Evolutionary conservation across 2,797 vertebrate species (phyloP), one percentile per base, ranked within the genome.

Genomic region (Notolepis coatsorum): DNA sequence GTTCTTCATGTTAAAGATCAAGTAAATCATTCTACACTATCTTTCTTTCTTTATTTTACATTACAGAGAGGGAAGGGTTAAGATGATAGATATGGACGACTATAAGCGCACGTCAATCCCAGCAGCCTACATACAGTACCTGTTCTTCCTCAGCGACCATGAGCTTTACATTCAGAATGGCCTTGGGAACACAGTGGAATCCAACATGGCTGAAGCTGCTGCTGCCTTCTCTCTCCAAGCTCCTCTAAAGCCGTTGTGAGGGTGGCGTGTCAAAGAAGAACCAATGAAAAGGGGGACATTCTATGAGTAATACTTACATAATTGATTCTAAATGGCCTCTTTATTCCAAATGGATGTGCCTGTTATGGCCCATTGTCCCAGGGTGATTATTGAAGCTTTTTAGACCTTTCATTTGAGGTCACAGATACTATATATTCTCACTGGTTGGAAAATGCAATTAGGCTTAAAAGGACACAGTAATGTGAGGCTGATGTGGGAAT

Each of bases 331-430:
- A 79, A 83, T 66, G 61, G 77, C 54, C 42, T 68, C 61, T 75
- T 54, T 62, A 61, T 43, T 41, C 28, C 7, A 15, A 71, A 72
- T 51, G 12, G 31, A 65, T 71, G 73, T 64, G 57, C 37, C 56
- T 50, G 68, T 73, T 70, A 72, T 31, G 61, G 46, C 55, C 77
- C 72, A 85, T 88, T 84, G 78, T 68, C 41, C 48, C 27, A 20
- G 49, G 64, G 61, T 67, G 31, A 81, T 71, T 50, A 38, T 55
- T 54, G 53, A 57, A 61, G 64, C 56, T 39, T 18, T 38, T 18
- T 38, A 21, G 48, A 72, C 64, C 39, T 66, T 73, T 65, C 42
- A 50, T 42, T 12, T 9, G 18, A 42, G 2, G 47, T 4, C 12
- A 31, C 46, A 61, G 42, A 23, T 58, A n/a, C n/a, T n/a, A 55